These are phyloP conservation scores for Limenitis camilla DNA, from an alignment of 2,888 invertebrate genomes.

Conservation along the genomic window DNA sequence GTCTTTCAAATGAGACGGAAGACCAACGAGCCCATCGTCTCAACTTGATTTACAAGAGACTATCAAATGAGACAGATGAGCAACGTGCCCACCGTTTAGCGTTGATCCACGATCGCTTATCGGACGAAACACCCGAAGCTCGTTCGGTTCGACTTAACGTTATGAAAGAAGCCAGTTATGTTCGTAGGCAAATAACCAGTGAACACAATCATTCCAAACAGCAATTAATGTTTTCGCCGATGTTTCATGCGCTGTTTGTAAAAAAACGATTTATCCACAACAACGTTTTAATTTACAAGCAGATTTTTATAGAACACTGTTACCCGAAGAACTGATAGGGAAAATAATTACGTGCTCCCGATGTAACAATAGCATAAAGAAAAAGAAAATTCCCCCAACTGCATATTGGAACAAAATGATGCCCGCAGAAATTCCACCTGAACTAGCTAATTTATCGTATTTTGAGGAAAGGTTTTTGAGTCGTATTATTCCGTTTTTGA, in stretches of 20 bases:
- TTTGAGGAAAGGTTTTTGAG: conserved; percentile 18
- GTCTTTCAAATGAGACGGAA: too few relatives aligned
- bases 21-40: too few relatives aligned
- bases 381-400: conserved; percentile 22
- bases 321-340: not conserved
- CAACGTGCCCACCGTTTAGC: too few relatives aligned
- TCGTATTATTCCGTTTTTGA: conserved; percentile 25
- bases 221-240: not conserved
- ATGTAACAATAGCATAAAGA: conserved; percentile 21
- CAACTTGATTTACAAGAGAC: too few relatives aligned
- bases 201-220: not conserved
- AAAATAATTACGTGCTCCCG: conserved; percentile 20
- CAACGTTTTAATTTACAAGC: not conserved
- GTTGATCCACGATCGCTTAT: too few relatives aligned
- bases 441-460: conserved; percentile 19
- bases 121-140: too few relatives aligned
- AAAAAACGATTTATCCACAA: not conserved
- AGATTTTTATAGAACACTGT: not conserved
- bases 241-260: not conserved
- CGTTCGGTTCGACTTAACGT: too few relatives aligned
- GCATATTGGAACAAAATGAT: conserved; percentile 27
- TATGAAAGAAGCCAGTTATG: too few relatives aligned
- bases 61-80: too few relatives aligned
- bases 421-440: conserved; percentile 17
- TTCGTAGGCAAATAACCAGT: not conserved